Evolutionary conservation across 92 coral and sea anemone genomes (phyloP).

Genomic region (Parazoanthus atlanticus): DNA sequence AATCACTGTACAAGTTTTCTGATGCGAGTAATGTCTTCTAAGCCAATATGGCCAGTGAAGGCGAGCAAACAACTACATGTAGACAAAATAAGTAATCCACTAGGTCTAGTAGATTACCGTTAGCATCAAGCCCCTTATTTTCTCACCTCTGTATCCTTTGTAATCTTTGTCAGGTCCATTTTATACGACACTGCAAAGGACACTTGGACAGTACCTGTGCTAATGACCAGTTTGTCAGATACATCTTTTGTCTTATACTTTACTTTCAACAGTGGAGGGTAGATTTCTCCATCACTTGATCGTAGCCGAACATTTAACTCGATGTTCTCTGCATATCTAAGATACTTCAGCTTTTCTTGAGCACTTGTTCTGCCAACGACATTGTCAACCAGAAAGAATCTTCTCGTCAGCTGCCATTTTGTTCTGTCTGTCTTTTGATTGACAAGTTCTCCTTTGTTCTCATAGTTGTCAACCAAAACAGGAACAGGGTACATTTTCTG

Average conservation of each 20-base stretch:
- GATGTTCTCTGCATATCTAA: slow-evolving; percentile 76
- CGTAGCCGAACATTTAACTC: slow-evolving; percentile 72
- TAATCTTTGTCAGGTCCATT: slow-evolving; percentile 75
- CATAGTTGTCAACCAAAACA: slow-evolving; percentile 72
- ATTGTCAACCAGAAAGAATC: slow-evolving; percentile 85
- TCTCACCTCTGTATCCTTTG: slow-evolving; percentile 76
- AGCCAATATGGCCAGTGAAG: too few relatives aligned
- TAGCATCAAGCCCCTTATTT: background rate
- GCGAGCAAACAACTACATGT: too few relatives aligned
- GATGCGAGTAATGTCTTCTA: too few relatives aligned
- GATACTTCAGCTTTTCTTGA: slow-evolving; percentile 50
- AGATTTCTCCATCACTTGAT: slow-evolving; percentile 90
- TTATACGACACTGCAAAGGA: slow-evolving; percentile 78
- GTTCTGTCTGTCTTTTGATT: slow-evolving; percentile 67
- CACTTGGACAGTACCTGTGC: slow-evolving; percentile 61
- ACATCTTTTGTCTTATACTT: slow-evolving; percentile 76
- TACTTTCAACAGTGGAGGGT: slow-evolving; percentile 78
- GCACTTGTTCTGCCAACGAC: slow-evolving; percentile 64
- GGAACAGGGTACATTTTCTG: slow-evolving; percentile 78
- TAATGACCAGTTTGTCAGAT: slow-evolving; percentile 61
- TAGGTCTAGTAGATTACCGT: too few relatives aligned
- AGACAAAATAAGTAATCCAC: too few relatives aligned
- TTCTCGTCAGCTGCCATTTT: slow-evolving; percentile 79
- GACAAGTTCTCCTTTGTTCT: slow-evolving; percentile 53
- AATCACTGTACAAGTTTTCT: too few relatives aligned